Evolutionary conservation across 2,797 vertebrate genomes (phyloP).

Genomic region (Melopsittacus undulatus): DNA sequence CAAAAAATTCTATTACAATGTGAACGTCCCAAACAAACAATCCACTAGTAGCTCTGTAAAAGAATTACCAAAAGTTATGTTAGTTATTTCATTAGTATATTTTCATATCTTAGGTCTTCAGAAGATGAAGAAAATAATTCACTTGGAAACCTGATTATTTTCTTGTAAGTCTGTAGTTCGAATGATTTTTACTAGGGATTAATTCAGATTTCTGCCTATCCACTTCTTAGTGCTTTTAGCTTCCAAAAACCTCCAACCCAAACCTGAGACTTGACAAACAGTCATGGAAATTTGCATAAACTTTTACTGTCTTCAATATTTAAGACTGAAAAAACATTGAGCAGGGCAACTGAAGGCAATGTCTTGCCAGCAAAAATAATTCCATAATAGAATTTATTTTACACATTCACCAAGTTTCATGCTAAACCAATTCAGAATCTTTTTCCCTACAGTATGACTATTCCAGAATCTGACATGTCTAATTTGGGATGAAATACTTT

Average conservation of each 20-base stretch:
- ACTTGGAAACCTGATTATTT: neutral
- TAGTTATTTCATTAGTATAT: neutral
- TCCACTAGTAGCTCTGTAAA: neutral
- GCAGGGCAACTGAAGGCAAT: neutral
- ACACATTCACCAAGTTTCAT: neutral
- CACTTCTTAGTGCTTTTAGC: neutral
- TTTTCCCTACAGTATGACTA: neutral
- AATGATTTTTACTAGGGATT: neutral
- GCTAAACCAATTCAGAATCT: neutral
- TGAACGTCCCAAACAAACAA: neutral
- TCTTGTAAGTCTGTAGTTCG: neutral
- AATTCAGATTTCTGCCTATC: neutral
- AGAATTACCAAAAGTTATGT: neutral
- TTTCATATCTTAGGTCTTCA: neutral
- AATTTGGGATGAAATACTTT: neutral
- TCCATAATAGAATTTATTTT: neutral
- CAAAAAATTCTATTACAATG: neutral
- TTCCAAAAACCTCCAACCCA: neutral
- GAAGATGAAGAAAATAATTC: neutral
- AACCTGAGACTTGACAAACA: neutral
- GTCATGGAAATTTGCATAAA: neutral
- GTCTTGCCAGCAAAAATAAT: neutral
- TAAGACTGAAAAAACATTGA: neutral
- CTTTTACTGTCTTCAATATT: neutral
- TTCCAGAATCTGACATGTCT: neutral